Evolutionary conservation across 2,888 invertebrate species (phyloP).

Genomic region (Darwinula stevensoni): DNA sequence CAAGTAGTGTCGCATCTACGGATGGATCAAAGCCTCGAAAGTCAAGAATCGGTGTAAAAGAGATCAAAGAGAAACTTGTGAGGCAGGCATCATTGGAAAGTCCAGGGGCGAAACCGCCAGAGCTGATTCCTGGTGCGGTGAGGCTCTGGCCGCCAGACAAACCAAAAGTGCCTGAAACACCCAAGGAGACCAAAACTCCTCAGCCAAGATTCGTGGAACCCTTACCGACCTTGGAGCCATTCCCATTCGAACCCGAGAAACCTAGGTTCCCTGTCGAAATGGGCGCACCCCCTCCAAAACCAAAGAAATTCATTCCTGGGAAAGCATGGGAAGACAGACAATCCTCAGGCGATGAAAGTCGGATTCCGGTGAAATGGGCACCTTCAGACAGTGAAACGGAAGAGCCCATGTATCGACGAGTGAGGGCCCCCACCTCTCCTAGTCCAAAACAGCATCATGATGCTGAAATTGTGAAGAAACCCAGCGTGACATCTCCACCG

Average conservation of each 20-base stretch:
- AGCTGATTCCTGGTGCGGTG: neutral
- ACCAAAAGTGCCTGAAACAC: neutral
- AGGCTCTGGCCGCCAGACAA: neutral
- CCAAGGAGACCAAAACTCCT: neutral
- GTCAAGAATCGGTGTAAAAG: neutral
- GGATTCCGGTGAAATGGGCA: conserved; percentile 22
- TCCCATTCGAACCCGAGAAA: too few species aligned
- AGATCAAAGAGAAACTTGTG: neutral
- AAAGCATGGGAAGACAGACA: too few species aligned
- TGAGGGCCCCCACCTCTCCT: too few species aligned
- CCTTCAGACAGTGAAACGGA: conserved; percentile 29
- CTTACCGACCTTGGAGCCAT: neutral
- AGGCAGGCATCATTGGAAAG: neutral
- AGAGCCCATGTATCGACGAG: conserved; percentile 26
- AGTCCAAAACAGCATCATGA: too few species aligned
- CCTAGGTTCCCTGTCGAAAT: too few species aligned
- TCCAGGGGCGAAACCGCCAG: neutral
- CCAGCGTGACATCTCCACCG: too few species aligned
- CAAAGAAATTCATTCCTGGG: too few species aligned
- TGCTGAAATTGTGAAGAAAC: too few species aligned
- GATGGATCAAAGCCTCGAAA: neutral
- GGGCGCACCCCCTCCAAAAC: too few species aligned
- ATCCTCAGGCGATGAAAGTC: too few species aligned
- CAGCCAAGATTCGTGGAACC: neutral
- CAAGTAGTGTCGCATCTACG: too few species aligned